A percentile compares a stretch with the other conserved stretches of the same genome.
phyloP scores from a whole-genome alignment of 2,888 invertebrate genomes.

The Drosophila prolongata region DNA sequence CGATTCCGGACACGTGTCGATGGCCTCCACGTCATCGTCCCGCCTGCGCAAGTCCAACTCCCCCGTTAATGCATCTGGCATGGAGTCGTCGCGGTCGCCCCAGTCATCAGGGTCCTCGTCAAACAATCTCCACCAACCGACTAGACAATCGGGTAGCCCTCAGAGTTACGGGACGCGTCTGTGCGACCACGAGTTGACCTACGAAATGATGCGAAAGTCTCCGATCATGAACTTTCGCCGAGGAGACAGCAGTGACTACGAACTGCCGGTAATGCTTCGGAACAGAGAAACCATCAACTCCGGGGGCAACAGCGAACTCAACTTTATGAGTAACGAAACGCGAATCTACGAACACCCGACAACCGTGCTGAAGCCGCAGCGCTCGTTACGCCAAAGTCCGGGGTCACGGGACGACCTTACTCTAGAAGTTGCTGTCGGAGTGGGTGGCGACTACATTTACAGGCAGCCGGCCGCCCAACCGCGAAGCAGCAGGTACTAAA shows the following conservation, averaged over 20 bases:
- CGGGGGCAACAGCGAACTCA: slow-evolving; percentile 82
- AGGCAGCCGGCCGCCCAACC: slow-evolving; percentile 62
- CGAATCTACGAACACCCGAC: slow-evolving; percentile 82
- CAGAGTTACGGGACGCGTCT: slow-evolving; percentile 83
- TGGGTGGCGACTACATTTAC: slow-evolving; percentile 70
- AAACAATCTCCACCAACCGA: slow-evolving; percentile 71
- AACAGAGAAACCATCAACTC: slow-evolving; percentile 83
- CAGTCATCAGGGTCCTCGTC: slow-evolving; percentile 82
- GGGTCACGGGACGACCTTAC: slow-evolving; percentile 79
- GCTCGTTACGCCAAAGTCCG: slow-evolving; percentile 71
- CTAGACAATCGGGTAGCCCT: slow-evolving; percentile 81
- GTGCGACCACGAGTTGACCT: slow-evolving; percentile 84
- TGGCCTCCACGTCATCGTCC: slow-evolving; percentile 12
- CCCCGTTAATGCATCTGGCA: slow-evolving; percentile 55
- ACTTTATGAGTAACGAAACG: slow-evolving; percentile 83
- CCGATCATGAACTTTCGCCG: slow-evolving; percentile 83
- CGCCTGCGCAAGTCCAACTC: slow-evolving; percentile 77
- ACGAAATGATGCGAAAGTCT: slow-evolving; percentile 83
- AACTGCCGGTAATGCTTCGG: slow-evolving; percentile 75
- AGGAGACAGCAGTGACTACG: slow-evolving; percentile 81
- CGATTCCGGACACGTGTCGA: slow-evolving; percentile 12
- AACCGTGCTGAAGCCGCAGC: slow-evolving; percentile 71
- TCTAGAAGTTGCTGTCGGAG: slow-evolving; percentile 63
- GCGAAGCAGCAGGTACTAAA: slow-evolving; percentile 83
- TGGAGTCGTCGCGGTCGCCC: slow-evolving; percentile 76